Percentiles rank a stretch among this genome's conserved stretches.
phyloP scores from a whole-genome alignment of 1,140 invertebrate species.

The Drosophila tsacasi region DNA sequence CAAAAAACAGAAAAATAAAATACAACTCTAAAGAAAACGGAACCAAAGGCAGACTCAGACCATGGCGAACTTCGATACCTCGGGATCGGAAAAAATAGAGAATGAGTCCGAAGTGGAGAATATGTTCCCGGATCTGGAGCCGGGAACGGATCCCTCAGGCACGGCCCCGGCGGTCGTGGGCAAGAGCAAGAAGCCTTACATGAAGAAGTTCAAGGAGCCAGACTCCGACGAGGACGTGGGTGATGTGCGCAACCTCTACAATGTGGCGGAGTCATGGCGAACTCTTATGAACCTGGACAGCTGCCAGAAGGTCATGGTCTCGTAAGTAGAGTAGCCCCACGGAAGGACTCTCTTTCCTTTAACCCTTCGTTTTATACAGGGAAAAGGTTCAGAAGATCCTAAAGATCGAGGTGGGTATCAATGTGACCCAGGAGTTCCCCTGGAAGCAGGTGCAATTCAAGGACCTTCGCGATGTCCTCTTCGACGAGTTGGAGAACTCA shows the following conservation, averaged over 20 bases:
- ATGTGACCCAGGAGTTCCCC: conserved; percentile 90
- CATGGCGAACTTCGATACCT: conserved; percentile 1
- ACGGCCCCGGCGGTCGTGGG: background rate
- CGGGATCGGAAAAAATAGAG: background rate
- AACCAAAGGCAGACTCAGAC: background rate
- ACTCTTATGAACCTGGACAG: conserved; percentile 58
- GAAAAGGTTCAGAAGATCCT: conserved; percentile 84
- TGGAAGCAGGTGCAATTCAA: conserved; percentile 89
- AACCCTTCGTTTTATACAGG: conserved; percentile 3
- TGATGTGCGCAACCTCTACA: conserved; percentile 52
- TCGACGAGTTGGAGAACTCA: conserved; percentile 85
- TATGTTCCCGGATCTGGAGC: background rate
- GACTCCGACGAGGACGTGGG: conserved; percentile 63
- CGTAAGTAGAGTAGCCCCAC: conserved; percentile 42
- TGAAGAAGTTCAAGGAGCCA: conserved; percentile 62
- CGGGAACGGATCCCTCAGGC: background rate
- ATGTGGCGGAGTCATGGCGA: conserved; percentile 71
- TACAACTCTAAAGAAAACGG: background rate
- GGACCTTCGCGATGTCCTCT: conserved; percentile 87
- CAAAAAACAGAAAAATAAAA: conserved; percentile 12
- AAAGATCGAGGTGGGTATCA: conserved; percentile 86
- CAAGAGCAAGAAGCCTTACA: conserved; percentile 37
- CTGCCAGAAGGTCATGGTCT: conserved; percentile 75
- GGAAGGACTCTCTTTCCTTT: background rate
- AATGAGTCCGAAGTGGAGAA: background rate